These are phyloP conservation scores for Onychostoma macrolepis DNA, from an alignment of 2,113 vertebrate species.

Conservation along the genomic window DNA sequence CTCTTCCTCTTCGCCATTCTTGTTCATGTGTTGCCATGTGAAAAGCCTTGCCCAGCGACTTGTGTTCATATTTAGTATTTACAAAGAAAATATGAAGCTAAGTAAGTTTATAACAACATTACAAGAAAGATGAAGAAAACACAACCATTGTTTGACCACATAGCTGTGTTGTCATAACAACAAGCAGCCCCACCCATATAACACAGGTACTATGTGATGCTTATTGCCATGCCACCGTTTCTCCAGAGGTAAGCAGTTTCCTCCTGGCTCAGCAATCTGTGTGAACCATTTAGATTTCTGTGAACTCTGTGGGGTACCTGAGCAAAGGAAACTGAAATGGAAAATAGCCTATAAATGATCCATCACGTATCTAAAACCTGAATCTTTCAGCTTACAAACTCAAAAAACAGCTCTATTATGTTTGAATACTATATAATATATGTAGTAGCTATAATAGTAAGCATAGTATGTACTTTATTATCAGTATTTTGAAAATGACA, in stretches of 20 bases:
- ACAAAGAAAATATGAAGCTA: background rate
- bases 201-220: constrained; percentile 59
- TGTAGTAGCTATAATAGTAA: background rate
- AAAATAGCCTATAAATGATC: background rate
- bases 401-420: background rate
- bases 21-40: constrained; percentile 59
- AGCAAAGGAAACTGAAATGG: too few species aligned
- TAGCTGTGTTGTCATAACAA: constrained; percentile 55
- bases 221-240: constrained; percentile 68
- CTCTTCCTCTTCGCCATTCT: constrained; percentile 49
- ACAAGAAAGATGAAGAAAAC: background rate
- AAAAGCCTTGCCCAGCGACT: constrained; percentile 71
- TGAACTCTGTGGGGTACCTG: background rate
- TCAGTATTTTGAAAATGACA: background rate
- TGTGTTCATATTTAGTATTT: constrained; percentile 21
- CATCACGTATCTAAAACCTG: background rate
- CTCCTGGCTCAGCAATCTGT: constrained; percentile 15
- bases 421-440: background rate
- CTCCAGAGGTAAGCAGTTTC: constrained; percentile 33
- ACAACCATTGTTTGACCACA: constrained; percentile 37
- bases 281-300: background rate
- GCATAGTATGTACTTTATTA: background rate
- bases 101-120: background rate
- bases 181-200: constrained; percentile 48
- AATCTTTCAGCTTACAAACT: background rate